These are phyloP conservation scores for Ctenosaura bakeri DNA, from an alignment of 2,797 vertebrate genomes.

Conservation along the genomic window DNA sequence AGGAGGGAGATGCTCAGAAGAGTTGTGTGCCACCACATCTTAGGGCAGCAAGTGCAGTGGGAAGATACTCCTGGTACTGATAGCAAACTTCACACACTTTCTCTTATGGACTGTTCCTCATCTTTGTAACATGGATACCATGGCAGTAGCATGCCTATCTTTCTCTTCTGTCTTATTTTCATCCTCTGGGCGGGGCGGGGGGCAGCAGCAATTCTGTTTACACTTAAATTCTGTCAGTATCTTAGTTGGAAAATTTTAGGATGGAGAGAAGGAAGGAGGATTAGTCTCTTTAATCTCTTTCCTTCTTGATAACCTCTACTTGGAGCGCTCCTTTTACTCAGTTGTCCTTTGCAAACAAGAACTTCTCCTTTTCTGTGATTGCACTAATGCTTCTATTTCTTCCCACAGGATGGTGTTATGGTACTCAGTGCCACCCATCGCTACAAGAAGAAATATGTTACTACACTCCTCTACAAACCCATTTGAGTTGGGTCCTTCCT, in stretches of 20 bases:
- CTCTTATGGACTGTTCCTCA: neutral
- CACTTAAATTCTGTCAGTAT: neutral
- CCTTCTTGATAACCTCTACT: neutral
- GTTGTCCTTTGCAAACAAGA: neutral
- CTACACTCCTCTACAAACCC: conserved; percentile 94
- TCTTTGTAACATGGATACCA: neutral
- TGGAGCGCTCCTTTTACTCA: too few relatives aligned
- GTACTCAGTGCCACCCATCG: conserved; percentile 96
- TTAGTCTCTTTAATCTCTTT: too few relatives aligned
- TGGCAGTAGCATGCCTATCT: neutral
- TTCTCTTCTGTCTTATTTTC: neutral
- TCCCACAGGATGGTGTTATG: conserved; percentile 92
- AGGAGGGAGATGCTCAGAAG: neutral
- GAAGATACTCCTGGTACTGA: neutral
- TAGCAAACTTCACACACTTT: neutral
- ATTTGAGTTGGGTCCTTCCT: conserved; percentile 81
- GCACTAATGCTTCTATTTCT: neutral
- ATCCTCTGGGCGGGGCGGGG: neutral
- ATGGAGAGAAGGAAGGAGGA: neutral
- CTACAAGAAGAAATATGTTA: conserved; percentile 98
- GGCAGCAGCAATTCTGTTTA: neutral
- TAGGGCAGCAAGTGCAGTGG: neutral
- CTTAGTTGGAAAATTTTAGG: neutral
- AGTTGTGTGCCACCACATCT: too few relatives aligned
- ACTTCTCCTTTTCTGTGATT: neutral